Base-by-base conservation (phyloP, 2,113 vertebrate species). In the Willisornis vidua region DNA sequence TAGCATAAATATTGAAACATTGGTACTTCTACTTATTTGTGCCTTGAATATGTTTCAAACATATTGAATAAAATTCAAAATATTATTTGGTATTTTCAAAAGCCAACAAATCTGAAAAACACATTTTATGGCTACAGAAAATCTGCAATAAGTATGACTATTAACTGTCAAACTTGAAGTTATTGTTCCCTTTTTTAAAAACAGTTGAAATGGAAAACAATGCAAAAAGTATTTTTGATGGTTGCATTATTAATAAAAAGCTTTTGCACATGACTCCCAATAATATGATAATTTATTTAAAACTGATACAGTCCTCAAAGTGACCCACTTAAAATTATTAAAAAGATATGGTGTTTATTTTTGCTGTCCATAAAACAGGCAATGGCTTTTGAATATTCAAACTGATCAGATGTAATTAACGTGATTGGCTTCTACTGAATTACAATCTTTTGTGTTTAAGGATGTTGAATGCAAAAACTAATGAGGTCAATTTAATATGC, bases 311-410 rank as follows among this genome's bases (percentile, higher is more conserved):
- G 94, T 96, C 97, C 96, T 97, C 96, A 97, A 97, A 98, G 97
- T 97, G 97, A 98, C 97, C 97, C 97, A 98, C 97, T 98, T 98
- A 98, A 97, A 97, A 98, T 97, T 98, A 98, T 98, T 97, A 97
- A 98, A 98, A 97, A 97, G 94, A 97, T 93, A 97, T 9, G 55
- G 87, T 97, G 96, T 97, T 98, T 98, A 97, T 97, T 98, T 98
- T 97, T 97, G 96, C 97, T 98, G 97, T 97, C 97, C 97, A 98
- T 98, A 97, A 98, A 98, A 96, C 94, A 97, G 94, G 97, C 97
- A 96, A 77, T 87, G 93, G 82, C 96, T 98, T 98, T 98, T 98
- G 98, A 98, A 98, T 98, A 98, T 98, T 97, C 97, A 98, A 97
- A 97, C 93, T 89, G 96, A 96, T 98, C 97, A 97, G 96, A 97